A percentile compares a stretch with the other conserved stretches of the same genome.
These are phyloP conservation scores for Tiaroga cobitis DNA, from an alignment of 2,797 vertebrate genomes.

Conservation along the genomic window DNA sequence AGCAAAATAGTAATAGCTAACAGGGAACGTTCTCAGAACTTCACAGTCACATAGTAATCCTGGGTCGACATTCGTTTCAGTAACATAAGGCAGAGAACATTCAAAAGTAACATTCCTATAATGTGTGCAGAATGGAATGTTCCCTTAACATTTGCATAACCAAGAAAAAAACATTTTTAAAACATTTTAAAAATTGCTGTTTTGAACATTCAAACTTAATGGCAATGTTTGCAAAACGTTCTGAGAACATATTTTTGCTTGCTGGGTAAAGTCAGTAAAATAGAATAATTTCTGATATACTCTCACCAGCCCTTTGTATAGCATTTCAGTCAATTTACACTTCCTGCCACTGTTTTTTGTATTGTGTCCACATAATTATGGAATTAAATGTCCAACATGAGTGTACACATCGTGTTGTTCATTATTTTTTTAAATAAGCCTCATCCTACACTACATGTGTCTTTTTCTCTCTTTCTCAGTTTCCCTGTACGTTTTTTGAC, in stretches of 20 bases:
- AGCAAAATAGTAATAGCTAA: background rate
- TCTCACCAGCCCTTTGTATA: background rate
- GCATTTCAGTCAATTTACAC: background rate
- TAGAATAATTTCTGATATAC: background rate
- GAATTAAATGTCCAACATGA: background rate
- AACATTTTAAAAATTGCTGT: too few species aligned
- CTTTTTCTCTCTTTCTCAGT: constrained; percentile 73
- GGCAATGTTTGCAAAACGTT: background rate
- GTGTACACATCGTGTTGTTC: background rate
- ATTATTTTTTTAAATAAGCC: background rate
- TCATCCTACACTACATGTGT: background rate
- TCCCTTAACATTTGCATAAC: background rate
- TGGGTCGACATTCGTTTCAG: too few species aligned
- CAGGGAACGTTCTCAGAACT: background rate
- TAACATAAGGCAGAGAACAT: background rate
- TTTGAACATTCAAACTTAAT: background rate
- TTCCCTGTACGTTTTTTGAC: constrained; percentile 95
- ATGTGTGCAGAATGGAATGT: background rate
- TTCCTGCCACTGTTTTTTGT: background rate
- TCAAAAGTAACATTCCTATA: background rate
- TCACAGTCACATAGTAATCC: background rate
- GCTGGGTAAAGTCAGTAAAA: background rate
- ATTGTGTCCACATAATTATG: background rate
- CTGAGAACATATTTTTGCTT: background rate
- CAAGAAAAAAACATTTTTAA: background rate